These are phyloP conservation scores for Spea bombifrons DNA, from an alignment of 2,113 vertebrate species.

Conservation along the genomic window DNA sequence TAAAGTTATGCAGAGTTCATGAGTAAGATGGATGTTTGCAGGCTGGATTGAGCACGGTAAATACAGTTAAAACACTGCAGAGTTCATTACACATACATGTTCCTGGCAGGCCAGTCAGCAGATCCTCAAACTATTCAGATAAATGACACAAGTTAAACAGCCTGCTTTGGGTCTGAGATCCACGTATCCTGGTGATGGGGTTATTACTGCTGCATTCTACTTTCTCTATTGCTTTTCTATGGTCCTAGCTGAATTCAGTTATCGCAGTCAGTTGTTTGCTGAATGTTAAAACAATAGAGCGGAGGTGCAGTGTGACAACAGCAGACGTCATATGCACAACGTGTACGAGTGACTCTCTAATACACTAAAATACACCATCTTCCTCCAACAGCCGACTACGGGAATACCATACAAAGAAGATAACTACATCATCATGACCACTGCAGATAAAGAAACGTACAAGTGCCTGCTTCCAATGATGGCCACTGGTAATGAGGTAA, in stretches of 20 bases:
- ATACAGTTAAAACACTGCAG: no score
- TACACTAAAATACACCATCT: neutral
- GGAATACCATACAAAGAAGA: conserved; percentile 90
- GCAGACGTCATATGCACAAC: neutral
- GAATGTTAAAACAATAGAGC: neutral
- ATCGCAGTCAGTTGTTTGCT: neutral
- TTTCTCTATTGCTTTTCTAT: neutral
- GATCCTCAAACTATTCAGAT: no score
- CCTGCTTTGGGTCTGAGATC: no score
- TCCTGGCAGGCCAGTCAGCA: no score
- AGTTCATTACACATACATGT: no score
- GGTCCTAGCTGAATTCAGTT: neutral
- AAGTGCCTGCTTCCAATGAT: conserved; percentile 90
- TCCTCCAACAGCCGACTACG: conserved; percentile 73
- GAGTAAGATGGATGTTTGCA: no score
- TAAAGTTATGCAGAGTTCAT: no score
- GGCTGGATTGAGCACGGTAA: no score
- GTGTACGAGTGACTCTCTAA: fast-evolving
- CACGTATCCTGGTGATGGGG: no score
- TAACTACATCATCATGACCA: conserved; percentile 96
- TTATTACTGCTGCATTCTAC: no score
- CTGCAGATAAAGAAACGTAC: conserved; percentile 91
- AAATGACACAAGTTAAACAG: no score
- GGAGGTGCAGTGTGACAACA: no score
- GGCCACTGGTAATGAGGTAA: conserved; percentile 78